A percentile compares a stretch with the other conserved stretches of the same genome.
phyloP scores from a whole-genome alignment of 2,113 vertebrate genomes.

The Zeus faber region DNA sequence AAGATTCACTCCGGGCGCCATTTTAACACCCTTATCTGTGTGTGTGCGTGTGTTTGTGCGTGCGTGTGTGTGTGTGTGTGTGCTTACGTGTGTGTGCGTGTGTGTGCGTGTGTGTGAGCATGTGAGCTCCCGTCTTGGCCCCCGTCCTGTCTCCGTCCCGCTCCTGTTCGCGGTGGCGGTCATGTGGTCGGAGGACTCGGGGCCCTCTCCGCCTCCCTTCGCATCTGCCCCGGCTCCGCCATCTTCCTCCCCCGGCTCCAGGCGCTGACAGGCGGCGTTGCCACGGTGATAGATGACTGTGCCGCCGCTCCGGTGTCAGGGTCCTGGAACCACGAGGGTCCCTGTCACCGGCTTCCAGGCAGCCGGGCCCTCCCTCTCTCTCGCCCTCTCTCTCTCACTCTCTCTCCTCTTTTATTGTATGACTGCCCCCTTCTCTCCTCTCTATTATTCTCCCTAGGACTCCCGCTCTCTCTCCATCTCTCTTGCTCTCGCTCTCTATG shows the following conservation, averaged over 20 bases:
- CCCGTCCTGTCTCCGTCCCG: conserved; percentile 27
- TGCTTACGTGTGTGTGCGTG: neutral
- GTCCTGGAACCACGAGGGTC: conserved; percentile 57
- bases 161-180: conserved; percentile 22
- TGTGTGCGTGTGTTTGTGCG: conserved; percentile 14
- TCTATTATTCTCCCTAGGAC: conserved; percentile 26
- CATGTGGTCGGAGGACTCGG: conserved; percentile 40
- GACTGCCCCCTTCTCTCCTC: neutral
- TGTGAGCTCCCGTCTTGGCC: no score
- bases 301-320: conserved; percentile 62
- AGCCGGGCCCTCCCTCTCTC: conserved; percentile 41
- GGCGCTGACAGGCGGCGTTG: conserved; percentile 60
- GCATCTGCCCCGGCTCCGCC: conserved; percentile 66
- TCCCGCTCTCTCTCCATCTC: conserved; percentile 14
- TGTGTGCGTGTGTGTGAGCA: conserved; percentile 5
- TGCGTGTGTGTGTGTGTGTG: conserved; percentile 1
- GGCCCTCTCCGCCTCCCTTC: conserved; percentile 53
- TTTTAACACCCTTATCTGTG: neutral
- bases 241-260: conserved; percentile 48
- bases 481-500: neutral
- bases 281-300: conserved; percentile 65
- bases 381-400: neutral
- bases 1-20: conserved; percentile 44
- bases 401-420: no score
- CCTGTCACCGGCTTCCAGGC: conserved; percentile 64